Evolutionary conservation across 2,797 vertebrate genomes (phyloP), one percentile per base, ranked within the genome.

Genomic region (Basileuterus tristriatus): DNA sequence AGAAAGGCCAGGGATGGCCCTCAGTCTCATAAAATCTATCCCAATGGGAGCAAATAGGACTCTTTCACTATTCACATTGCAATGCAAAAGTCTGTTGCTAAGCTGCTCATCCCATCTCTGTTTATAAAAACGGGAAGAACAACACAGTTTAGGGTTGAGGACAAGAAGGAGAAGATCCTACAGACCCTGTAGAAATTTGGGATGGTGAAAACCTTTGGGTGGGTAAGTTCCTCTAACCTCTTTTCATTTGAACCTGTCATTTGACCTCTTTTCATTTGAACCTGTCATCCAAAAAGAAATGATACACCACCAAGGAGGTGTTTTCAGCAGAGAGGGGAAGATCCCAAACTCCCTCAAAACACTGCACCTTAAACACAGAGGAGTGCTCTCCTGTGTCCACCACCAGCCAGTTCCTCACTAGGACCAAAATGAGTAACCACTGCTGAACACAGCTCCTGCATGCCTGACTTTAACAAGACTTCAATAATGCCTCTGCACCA

Each of bases 381-480:
- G 55, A 53, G 17, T 2, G 3, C 2, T 47, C 21, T 50, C 36
- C 47, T 24, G 43, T 5, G 2, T 52, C 46, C 30, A 56, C 22
- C 27, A 64, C 23, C 32, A 41, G 32, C 17, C 47, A 52, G 55
- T 8, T 89, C 37, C 29, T 59, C 23, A 11, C 64, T 34, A 67
- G 34, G 18, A 83, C 32, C 44, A 46, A 80, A 67, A 67, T 0
- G 0, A 72, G 27, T 36, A 32, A 24, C n/a, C 64, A 16, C 6
- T 70, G 11, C 46, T 63, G 49, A 88, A 6, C 17, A 43, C 21
- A 37, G 3, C 7, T 70, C 23, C 56, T 26, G 22, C 0, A 0
- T 37, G 11, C 43, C 36, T 7, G 11, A 32, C 22, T 90, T 78
- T 27, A 24, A 44, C 36, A 70, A 37, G 41, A n/a, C 8, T 55